phyloP scores from a whole-genome alignment of 2,888 invertebrate species.

The Tenthredo amoena region DNA sequence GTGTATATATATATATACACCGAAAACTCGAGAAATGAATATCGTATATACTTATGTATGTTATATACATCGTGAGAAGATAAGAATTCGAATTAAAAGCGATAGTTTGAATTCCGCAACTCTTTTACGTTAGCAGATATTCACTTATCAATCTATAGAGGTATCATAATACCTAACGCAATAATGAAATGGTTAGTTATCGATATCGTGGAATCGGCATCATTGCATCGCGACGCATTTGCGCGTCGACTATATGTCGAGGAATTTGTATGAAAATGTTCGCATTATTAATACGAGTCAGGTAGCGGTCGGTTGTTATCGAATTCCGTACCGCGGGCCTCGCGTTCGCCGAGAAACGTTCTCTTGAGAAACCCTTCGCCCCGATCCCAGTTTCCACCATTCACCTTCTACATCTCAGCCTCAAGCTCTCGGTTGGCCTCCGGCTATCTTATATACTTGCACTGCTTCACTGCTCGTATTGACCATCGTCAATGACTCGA shows the following conservation, averaged over 20 bases:
- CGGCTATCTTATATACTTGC: background rate
- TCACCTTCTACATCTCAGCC: constrained; percentile 36
- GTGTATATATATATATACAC: background rate
- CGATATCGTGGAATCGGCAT: background rate
- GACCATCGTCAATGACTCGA: constrained; percentile 24
- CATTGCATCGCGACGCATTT: background rate
- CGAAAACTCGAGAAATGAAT: background rate
- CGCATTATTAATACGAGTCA: constrained; percentile 48
- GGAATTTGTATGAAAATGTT: constrained; percentile 48
- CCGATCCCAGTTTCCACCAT: constrained; percentile 30
- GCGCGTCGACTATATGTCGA: background rate
- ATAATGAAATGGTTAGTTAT: background rate
- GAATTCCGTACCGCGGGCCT: constrained; percentile 28
- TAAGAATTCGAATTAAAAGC: background rate
- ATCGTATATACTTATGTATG: background rate
- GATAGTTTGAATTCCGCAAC: background rate
- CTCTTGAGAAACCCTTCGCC: constrained; percentile 48
- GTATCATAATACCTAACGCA: background rate
- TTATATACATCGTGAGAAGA: background rate
- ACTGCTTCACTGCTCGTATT: background rate
- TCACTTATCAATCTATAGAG: background rate
- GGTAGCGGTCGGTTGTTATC: constrained; percentile 44
- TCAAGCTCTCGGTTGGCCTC: constrained; percentile 9
- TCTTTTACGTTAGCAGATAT: background rate
- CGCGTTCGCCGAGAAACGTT: constrained; percentile 32